These are phyloP conservation scores for Todus mexicanus DNA, from an alignment of 2,797 vertebrate genomes.

Conservation along the genomic window DNA sequence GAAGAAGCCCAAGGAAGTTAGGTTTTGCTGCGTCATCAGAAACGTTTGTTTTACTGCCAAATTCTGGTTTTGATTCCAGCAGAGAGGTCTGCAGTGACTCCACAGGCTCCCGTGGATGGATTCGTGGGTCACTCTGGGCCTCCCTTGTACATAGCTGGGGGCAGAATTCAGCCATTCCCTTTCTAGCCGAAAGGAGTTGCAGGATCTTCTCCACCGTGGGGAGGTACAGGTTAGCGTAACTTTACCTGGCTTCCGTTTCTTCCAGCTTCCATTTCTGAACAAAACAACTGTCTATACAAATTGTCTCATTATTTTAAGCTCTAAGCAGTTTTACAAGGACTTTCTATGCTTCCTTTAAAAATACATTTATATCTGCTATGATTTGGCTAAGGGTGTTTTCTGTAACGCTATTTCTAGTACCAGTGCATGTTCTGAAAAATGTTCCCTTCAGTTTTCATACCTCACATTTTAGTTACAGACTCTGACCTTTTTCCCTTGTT, in stretches of 20 bases:
- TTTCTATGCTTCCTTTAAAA: not conserved
- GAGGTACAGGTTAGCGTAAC: not conserved
- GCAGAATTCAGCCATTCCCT: not conserved
- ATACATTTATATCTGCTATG: not conserved
- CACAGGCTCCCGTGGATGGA: not conserved
- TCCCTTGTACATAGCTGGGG: accelerated
- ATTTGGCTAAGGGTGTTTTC: not conserved
- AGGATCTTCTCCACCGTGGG: not conserved
- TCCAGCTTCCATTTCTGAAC: not conserved
- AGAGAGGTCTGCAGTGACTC: not conserved
- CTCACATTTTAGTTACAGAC: not conserved
- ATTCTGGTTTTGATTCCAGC: not conserved
- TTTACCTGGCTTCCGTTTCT: not conserved
- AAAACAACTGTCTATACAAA: not conserved
- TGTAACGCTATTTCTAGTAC: not conserved
- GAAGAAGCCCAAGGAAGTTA: not conserved
- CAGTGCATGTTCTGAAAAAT: not conserved
- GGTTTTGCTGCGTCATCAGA: not conserved
- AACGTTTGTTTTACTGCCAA: not conserved
- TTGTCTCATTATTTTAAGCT: not conserved
- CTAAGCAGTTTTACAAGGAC: not conserved
- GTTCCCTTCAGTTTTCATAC: not conserved
- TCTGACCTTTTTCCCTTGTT: not conserved
- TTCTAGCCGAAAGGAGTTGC: not conserved
- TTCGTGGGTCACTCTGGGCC: accelerated